These are phyloP conservation scores for Papilio dardanus DNA, from an alignment of 1,140 invertebrate species.

Conservation along the genomic window DNA sequence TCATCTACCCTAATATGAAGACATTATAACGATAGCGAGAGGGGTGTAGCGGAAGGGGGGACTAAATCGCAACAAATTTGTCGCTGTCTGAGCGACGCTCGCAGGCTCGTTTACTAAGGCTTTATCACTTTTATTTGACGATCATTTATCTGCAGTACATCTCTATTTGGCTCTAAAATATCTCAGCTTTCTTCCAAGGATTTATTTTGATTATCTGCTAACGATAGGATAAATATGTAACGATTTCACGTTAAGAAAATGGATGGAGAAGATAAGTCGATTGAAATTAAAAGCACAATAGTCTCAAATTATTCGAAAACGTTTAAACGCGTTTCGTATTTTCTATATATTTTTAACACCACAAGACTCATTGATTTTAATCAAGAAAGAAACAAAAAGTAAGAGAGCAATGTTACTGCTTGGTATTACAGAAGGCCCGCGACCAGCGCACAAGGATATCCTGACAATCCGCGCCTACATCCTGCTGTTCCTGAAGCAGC, in stretches of 20 bases:
- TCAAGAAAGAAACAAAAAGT: too few species aligned
- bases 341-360: too few species aligned
- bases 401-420: conserved; percentile 2
- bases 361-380: too few species aligned
- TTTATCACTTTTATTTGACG: conserved; percentile 33
- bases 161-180: conserved; percentile 25
- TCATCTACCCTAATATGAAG: conserved; percentile 27
- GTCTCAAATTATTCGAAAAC: too few species aligned
- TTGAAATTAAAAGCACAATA: too few species aligned
- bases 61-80: conserved; percentile 33
- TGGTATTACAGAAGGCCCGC: conserved; percentile 91
- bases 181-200: neutral
- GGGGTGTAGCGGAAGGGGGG: conserved; percentile 3
- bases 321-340: too few species aligned
- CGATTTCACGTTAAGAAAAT: neutral
- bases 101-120: conserved; percentile 29
- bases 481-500: conserved; percentile 96
- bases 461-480: conserved; percentile 97
- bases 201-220: neutral
- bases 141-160: conserved; percentile 29
- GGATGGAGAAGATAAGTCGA: too few species aligned
- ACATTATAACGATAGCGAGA: conserved; percentile 2
- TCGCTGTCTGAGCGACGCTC: neutral
- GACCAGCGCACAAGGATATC: conserved; percentile 96
- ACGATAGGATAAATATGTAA: neutral